These are phyloP conservation scores for Porites rus DNA, from an alignment of 92 coral and sea anemone species.

Conservation along the genomic window DNA sequence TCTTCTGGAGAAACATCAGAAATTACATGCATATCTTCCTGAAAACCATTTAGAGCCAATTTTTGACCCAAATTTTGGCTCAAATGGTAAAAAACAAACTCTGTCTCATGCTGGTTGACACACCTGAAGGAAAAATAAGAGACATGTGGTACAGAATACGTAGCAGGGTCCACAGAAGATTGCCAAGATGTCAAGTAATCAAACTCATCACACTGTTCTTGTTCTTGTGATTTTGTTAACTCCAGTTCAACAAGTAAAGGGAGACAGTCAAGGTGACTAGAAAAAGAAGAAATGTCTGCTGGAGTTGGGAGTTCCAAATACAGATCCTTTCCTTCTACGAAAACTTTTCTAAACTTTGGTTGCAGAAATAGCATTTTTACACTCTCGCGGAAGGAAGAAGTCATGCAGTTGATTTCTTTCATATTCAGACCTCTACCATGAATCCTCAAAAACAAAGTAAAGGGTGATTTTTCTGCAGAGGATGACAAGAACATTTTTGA, in stretches of 20 bases:
- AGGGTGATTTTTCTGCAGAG: not conserved
- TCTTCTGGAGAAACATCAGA: not conserved
- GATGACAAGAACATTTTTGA: not conserved
- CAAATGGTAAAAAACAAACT: slow-evolving; percentile 19
- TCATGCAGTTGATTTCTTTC: not conserved
- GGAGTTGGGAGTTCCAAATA: slow-evolving; percentile 2
- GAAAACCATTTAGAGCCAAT: not conserved
- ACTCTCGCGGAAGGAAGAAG: slow-evolving; percentile 13
- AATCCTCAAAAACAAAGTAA: not conserved
- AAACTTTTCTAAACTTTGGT: slow-evolving; percentile 18
- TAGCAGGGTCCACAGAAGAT: too few relatives aligned
- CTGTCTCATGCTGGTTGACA: not conserved
- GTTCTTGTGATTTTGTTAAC: not conserved
- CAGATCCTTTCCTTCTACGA: not conserved
- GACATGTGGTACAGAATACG: not conserved
- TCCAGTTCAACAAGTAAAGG: slow-evolving; percentile 18
- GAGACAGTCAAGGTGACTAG: not conserved
- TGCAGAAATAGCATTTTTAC: slow-evolving; percentile 25
- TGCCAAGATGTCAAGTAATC: not conserved
- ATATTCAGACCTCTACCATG: not conserved
- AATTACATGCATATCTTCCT: not conserved
- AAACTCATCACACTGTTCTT: not conserved
- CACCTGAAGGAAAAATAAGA: not conserved
- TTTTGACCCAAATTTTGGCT: not conserved
- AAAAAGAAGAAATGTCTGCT: not conserved